Evolutionary conservation across 2,797 vertebrate species (phyloP).

Genomic region (Pipistrellus pygmaeus): DNA sequence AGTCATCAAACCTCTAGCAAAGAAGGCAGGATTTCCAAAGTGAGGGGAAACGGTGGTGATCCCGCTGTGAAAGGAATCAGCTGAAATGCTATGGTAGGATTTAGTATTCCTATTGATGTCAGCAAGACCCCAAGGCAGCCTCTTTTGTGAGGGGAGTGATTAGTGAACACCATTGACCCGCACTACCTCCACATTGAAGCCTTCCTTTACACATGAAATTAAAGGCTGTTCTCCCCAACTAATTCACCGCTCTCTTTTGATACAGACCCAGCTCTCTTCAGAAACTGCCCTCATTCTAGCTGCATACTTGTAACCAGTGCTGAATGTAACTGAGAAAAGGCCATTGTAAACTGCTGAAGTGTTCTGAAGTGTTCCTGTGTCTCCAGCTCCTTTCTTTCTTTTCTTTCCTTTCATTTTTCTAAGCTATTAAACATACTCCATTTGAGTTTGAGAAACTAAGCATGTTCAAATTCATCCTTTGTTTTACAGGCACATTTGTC

Average conservation of each 20-base stretch:
- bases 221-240: conserved; percentile 69
- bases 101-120: conserved; percentile 85
- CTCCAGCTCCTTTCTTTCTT: conserved; percentile 26
- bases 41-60: conserved; percentile 83
- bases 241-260: conserved; percentile 64
- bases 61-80: conserved; percentile 85
- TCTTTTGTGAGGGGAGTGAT: conserved; percentile 83
- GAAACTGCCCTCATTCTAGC: conserved; percentile 38
- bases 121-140: conserved; percentile 84
- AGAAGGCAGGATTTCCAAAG: conserved; percentile 81
- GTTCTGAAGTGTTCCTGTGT: conserved; percentile 68
- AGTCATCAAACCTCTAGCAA: conserved; percentile 78
- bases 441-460: conserved; percentile 65
- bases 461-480: conserved; percentile 59
- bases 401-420: neutral
- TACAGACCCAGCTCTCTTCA: conserved; percentile 26
- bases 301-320: conserved; percentile 31
- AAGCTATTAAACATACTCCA: conserved; percentile 46
- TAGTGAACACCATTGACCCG: conserved; percentile 81
- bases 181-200: conserved; percentile 78
- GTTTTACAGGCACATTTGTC: conserved; percentile 48
- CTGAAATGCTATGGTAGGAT: conserved; percentile 84
- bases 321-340: conserved; percentile 69
- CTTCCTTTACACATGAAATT: conserved; percentile 68
- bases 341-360: conserved; percentile 63